phyloP scores from a whole-genome alignment of 2,797 vertebrate species.

The Mallotus villosus region DNA sequence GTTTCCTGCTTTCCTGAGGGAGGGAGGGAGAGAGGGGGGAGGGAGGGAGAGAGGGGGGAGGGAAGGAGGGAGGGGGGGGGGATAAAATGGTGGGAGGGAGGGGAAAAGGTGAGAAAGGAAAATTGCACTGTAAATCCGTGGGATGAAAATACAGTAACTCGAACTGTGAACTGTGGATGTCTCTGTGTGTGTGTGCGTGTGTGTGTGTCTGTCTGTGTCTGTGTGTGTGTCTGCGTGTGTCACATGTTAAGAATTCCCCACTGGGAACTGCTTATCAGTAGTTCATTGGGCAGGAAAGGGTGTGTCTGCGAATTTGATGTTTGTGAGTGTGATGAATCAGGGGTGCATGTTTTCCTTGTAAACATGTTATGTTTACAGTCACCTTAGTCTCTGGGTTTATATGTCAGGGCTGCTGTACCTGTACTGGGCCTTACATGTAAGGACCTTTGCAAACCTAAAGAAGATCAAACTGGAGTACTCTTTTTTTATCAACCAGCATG shows the following conservation, averaged over 20 bases:
- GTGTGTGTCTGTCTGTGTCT: constrained; percentile 14
- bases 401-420: neutral
- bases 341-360: neutral
- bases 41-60: neutral
- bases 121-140: neutral
- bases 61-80: constrained; percentile 18
- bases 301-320: constrained; percentile 64
- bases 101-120: neutral
- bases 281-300: constrained; percentile 71
- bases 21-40: neutral
- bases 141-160: neutral
- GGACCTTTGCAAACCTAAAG: neutral
- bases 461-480: neutral
- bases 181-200: constrained; percentile 10
- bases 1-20: constrained; percentile 66
- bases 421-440: neutral
- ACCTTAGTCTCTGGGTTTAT: neutral
- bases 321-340: constrained; percentile 51
- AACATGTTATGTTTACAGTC: neutral
- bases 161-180: neutral
- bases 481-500: neutral
- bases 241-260: constrained; percentile 34
- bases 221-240: constrained; percentile 21
- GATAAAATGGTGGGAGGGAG: neutral
- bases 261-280: constrained; percentile 68